Evolutionary conservation across 2,113 vertebrate species (phyloP), one percentile per base, ranked within the genome.

Genomic region (Ellobius talpinus): DNA sequence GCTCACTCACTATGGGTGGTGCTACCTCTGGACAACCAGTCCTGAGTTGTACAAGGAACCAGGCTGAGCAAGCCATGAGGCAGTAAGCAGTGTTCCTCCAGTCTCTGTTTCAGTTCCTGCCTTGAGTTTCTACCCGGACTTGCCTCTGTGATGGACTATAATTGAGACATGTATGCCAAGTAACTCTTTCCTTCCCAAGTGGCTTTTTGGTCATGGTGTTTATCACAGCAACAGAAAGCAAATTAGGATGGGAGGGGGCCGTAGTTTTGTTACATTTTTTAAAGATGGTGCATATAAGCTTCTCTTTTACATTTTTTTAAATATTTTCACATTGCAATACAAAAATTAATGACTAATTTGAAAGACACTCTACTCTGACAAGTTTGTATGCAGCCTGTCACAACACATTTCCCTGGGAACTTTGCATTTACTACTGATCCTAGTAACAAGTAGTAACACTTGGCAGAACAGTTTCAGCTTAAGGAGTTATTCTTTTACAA

Each of bases 271-370:
- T 86, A 9, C 5, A 39, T 5, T 19, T 87, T 94, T 50, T 14
- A 90, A 55, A 23, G 3, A 74, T 24, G 72, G 52, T 47, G 23
- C 70, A 78, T 23, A 79, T 39, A 45, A 90, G 29, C 8, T 84
- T 93, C 31, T 86, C 45, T 89, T 93, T 73, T 74, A 36, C 55
- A 13, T 78, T 77, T 95, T 93, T 65, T 17, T 21, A 58, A 24
- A 55, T 39, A 87, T 47, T 94, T 14, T n/a, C 26, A 90, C 23
- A 87, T 0, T 82, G 3, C 52, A 73, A 61, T 88, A 95, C 21
- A 90, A 36, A 96, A 94, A 95, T 31, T 39, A 93, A 72, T 33
- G 5, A 42, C 47, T 89, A 96, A 91, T 61, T 90, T 65, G 42
- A 36, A 95, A 19, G 66, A 31, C 3, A 87, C 39, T 29, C 33